Evolutionary conservation across 2,113 vertebrate genomes (phyloP), one percentile per base, ranked within the genome.

Genomic region (Paedocypris sp.): DNA sequence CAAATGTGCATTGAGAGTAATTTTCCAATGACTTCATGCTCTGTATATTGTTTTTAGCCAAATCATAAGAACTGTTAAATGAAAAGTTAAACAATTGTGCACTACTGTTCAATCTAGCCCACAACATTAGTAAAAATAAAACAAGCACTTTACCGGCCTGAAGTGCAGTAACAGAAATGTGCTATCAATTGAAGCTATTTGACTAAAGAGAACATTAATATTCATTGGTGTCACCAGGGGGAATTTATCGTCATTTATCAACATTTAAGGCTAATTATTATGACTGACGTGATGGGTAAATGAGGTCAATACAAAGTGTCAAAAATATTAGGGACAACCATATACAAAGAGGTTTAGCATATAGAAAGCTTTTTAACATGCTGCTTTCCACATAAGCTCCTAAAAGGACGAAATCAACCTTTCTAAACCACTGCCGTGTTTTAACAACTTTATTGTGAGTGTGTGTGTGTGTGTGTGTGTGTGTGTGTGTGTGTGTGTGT

Each of bases 261-360:
- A 74, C 68, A 73, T 71, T 76, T 64, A 78, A 68, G 70, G 67
- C 62, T 71, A 60, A 75, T 75, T 78, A 71, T 74, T 77, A 71
- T 54, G 61, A 39, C 60, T 69, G 71, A 73, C 64, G 64, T 69
- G 67, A 65, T 51, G 65, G 71, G 72, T 78, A 71, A 61, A 50
- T 12, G 6, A 66, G 77, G 74, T 78, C 75, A 79, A 36, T 25
- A 42, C 35, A 59, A 74, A 62, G 69, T 58, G 73, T 72, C 32
- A 42, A 58, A 72, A 70, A 66, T 63, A 70, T 70, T 66, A 70
- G 35, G 39, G 64, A 45, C 56, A 13, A 42, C 35, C 57, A 66
- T 60, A 38, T 12, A 41, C 62, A 35, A 15, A 70, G 63, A 58
- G 51, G 63, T 70, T 70, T 70, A 66, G 62, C 68, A 70, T 70